Percentiles rank a stretch among this genome's conserved stretches.
Conservation (phyloP, 2,888 invertebrate species). For the Mimumesa dahlbomi region DNA sequence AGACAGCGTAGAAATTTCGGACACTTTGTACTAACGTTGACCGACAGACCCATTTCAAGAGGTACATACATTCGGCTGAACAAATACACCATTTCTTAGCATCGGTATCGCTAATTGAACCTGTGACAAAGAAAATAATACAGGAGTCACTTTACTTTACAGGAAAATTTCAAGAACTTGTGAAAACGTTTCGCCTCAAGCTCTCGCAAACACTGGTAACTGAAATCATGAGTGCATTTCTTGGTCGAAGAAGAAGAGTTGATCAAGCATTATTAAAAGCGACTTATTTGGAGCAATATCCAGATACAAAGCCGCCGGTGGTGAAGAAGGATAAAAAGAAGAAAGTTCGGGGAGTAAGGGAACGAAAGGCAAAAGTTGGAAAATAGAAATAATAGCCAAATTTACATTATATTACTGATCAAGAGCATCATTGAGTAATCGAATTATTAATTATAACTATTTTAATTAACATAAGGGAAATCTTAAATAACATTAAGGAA, state of each 20-base stretch:
- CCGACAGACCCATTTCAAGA: conserved; percentile 69
- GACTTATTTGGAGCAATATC: conserved; percentile 79
- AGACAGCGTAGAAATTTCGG: conserved; percentile 79
- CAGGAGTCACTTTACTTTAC: conserved; percentile 14
- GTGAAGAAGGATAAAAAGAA: conserved; percentile 70
- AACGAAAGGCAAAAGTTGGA: conserved; percentile 48
- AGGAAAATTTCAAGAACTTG: conserved; percentile 76
- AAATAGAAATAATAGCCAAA: conserved; percentile 54
- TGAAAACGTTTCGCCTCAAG: conserved; percentile 75
- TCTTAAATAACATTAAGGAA: not conserved
- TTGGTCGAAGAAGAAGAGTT: conserved; percentile 58
- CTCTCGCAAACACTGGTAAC: conserved; percentile 73
- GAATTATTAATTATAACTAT: too few species aligned
- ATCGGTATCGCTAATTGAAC: too few species aligned
- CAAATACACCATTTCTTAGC: too few species aligned
- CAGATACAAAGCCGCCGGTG: conserved; percentile 75
- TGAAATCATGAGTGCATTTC: conserved; percentile 70
- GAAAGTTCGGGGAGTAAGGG: too few species aligned
- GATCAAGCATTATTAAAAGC: conserved; percentile 77
- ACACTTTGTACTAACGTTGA: conserved; percentile 78
- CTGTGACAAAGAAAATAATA: not conserved
- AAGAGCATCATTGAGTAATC: too few species aligned
- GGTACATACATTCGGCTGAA: too few species aligned
- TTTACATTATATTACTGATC: too few species aligned
- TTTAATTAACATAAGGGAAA: too few species aligned